phyloP scores from a whole-genome alignment of 2,797 vertebrate genomes.

The Pangasius larnaudii region DNA sequence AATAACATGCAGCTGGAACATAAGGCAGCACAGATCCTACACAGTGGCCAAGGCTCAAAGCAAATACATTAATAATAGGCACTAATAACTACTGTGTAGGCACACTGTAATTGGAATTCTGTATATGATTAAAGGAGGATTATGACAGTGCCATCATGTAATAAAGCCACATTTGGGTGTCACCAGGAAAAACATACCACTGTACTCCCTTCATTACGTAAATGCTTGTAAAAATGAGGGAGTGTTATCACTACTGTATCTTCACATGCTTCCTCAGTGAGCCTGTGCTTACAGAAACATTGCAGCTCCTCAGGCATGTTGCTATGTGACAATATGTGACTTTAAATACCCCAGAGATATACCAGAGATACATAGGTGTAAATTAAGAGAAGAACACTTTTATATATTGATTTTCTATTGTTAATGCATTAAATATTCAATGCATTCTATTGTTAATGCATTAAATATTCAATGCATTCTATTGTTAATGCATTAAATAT shows the following conservation, averaged over 20 bases:
- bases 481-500: not conserved
- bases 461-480: no score
- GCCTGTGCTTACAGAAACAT: not conserved
- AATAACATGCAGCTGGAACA: conserved; percentile 1
- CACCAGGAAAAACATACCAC: conserved; percentile 5
- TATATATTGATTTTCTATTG: not conserved
- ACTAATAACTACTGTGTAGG: not conserved
- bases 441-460: not conserved
- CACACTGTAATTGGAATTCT: not conserved
- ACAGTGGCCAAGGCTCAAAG: not conserved
- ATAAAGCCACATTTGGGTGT: conserved; percentile 9
- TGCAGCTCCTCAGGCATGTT: conserved; percentile 13
- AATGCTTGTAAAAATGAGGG: conserved; percentile 4
- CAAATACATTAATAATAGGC: not conserved
- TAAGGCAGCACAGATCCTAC: not conserved
- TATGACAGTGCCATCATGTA: not conserved
- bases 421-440: not conserved
- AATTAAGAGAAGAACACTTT: not conserved
- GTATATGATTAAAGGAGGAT: not conserved
- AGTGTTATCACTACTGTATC: conserved; percentile 9
- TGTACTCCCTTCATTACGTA: conserved; percentile 1
- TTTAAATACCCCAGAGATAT: conserved; percentile 13
- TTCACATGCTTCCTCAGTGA: not conserved
- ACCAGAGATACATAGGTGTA: not conserved
- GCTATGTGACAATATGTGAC: conserved; percentile 24